Percentiles rank a stretch among this genome's conserved stretches.
phyloP scores from a whole-genome alignment of 2,888 invertebrate genomes.

The Tinea trinotella region DNA sequence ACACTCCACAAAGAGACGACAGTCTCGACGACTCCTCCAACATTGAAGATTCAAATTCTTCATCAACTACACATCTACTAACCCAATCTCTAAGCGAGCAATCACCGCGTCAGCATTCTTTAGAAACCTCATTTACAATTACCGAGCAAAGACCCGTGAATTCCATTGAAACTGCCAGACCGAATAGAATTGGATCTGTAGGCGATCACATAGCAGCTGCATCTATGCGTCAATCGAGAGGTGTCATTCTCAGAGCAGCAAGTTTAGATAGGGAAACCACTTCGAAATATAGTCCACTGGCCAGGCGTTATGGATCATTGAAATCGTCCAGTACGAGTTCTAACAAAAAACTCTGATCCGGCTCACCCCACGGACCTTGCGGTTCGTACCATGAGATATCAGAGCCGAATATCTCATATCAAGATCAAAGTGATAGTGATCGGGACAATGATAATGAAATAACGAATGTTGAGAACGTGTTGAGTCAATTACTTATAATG shows the following conservation, averaged over 20 bases:
- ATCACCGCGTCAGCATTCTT: constrained; percentile 35
- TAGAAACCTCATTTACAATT: constrained; percentile 52
- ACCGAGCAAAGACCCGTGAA: neutral
- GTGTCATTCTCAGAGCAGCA: constrained; percentile 59
- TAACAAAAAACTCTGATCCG: constrained; percentile 67
- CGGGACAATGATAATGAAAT: too few species aligned
- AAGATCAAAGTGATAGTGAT: constrained; percentile 5
- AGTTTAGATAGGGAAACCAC: constrained; percentile 56
- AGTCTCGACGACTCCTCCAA: constrained; percentile 58
- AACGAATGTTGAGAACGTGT: constrained; percentile 31
- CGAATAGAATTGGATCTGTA: constrained; percentile 1
- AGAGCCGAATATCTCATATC: neutral
- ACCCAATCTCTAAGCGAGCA: constrained; percentile 52
- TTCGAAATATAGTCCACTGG: constrained; percentile 29
- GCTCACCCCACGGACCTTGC: constrained; percentile 35
- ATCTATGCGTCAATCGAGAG: constrained; percentile 43
- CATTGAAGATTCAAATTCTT: constrained; percentile 56
- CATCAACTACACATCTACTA: constrained; percentile 55
- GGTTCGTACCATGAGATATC: constrained; percentile 28
- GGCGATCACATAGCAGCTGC: neutral
- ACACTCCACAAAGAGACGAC: constrained; percentile 55
- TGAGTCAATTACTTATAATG: constrained; percentile 50
- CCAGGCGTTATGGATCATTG: constrained; percentile 49
- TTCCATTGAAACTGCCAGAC: neutral
- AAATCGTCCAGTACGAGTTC: constrained; percentile 57